Evolutionary conservation across 2,888 invertebrate species (phyloP), one percentile per base, ranked within the genome.

Genomic region (Heteromurus nitidus): DNA sequence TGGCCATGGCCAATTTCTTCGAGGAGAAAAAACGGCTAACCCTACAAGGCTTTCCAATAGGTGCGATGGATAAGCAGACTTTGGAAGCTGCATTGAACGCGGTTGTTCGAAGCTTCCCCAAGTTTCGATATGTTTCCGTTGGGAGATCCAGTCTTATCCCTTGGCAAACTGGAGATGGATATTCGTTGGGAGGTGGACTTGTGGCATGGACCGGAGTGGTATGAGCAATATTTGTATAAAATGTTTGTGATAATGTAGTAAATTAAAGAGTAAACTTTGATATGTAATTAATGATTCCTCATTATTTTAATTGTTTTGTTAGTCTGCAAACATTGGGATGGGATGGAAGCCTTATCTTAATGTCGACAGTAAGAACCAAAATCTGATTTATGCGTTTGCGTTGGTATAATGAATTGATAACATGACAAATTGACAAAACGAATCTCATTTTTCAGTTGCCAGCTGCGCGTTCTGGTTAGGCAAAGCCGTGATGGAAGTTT

Each of bases 291-390:
- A n/a, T n/a, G n/a, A n/a, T n/a, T n/a, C n/a, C n/a, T 67, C 2
- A 11, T 68, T 68, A 7, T n/a, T n/a, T n/a, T n/a, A n/a, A n/a
- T n/a, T n/a, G n/a, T 58, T 44, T 64, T 47, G 22, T 13, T 16
- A 75, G 76, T 55, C 69, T 1, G 82, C 79, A 0, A 82, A 79
- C 36, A 74, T 82, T 53, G 30, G 28, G n/a, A 79, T 82, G 79
- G 82, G 82, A 0, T 82, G 82, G 82, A 67, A 82, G 18, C 82
- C 82, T 1, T 82, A 82, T 30, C 26, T 82, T 0, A 82, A 77
- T 26, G 77, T 77, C 0, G 77, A 77, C 50, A 70, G 81, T 75
- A 70, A 62, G 75, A 16, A n/a, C 3, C 30, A 30, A 20, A 18
- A 47, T 68, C 24, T 58, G 11, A 58, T 36, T 20, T 22, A 47